Evolutionary conservation across 2,797 vertebrate species (phyloP).

Genomic region (Phaenicophaeus curvirostris): DNA sequence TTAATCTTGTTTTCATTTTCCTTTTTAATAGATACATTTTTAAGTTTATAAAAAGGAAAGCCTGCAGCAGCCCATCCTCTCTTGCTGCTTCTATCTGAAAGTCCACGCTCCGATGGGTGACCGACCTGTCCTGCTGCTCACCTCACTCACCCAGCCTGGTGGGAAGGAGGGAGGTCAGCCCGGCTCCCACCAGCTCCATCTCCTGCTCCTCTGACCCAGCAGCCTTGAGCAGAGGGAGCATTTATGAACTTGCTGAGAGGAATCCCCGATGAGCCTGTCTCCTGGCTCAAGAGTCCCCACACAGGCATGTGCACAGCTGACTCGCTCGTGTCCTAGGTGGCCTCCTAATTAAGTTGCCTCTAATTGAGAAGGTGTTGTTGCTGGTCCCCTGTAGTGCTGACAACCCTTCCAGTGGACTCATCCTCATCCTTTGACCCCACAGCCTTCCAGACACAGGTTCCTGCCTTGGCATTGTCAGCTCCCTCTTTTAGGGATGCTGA

Average conservation of each 20-base stretch:
- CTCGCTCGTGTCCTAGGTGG: background rate
- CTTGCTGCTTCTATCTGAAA: background rate
- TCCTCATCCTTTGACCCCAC: background rate
- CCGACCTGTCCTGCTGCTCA: background rate
- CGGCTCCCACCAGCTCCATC: background rate
- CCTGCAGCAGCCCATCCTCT: background rate
- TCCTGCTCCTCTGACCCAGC: background rate
- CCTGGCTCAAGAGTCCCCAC: background rate
- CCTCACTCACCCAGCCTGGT: background rate
- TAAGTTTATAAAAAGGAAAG: background rate
- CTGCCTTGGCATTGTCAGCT: background rate
- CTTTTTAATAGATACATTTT: background rate
- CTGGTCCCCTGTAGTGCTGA: background rate
- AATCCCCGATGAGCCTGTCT: background rate
- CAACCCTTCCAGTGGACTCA: too few relatives aligned
- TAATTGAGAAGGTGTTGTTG: background rate
- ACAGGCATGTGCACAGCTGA: background rate
- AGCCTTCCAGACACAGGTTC: background rate
- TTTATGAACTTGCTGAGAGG: background rate
- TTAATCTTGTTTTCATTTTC: too few relatives aligned
- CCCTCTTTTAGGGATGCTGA: too few relatives aligned
- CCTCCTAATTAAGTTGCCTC: background rate
- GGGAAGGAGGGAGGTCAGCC: background rate
- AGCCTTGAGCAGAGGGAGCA: background rate
- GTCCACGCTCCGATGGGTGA: background rate